These are phyloP conservation scores for Drosophila arizonae DNA, from an alignment of 1,140 invertebrate genomes.

Conservation along the genomic window DNA sequence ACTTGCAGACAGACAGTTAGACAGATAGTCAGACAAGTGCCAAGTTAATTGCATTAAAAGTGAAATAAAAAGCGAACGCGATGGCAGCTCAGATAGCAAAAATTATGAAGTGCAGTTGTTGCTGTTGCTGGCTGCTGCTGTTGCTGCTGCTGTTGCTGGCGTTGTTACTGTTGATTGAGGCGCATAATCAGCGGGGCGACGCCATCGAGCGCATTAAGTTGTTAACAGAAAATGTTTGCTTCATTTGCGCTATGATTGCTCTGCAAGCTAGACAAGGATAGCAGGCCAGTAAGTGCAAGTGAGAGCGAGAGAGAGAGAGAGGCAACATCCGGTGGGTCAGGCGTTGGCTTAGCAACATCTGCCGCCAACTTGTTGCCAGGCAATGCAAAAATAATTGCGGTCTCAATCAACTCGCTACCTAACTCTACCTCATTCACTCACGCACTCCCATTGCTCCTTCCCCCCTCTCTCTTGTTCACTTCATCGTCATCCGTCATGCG, in stretches of 20 bases:
- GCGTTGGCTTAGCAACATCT: conserved; percentile 56
- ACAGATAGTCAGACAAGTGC: conserved; percentile 72
- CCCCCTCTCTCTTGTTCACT: neutral
- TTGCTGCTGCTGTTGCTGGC: conserved; percentile 33
- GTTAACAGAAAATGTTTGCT: conserved; percentile 81
- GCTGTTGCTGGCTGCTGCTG: conserved; percentile 43
- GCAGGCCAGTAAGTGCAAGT: neutral
- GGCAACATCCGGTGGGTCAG: conserved; percentile 38
- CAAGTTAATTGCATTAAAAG: conserved; percentile 81
- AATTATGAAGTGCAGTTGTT: conserved; percentile 74
- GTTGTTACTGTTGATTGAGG: conserved; percentile 70
- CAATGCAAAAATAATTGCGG: conserved; percentile 51
- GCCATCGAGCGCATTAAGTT: conserved; percentile 76
- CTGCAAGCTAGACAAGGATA: conserved; percentile 1
- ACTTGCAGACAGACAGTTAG: conserved; percentile 34
- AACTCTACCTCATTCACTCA: neutral
- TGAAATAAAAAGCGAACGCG: conserved; percentile 75
- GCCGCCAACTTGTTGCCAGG: conserved; percentile 49
- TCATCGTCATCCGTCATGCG: conserved; percentile 39
- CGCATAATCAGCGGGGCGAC: conserved; percentile 69
- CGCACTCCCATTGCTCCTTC: neutral
- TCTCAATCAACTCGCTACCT: conserved; percentile 17
- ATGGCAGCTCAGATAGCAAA: conserved; percentile 73
- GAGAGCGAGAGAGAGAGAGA: conserved; percentile 1
- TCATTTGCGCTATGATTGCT: conserved; percentile 78